A percentile compares a stretch with the other conserved stretches of the same genome.
Conservation (phyloP, 2,888 invertebrate species). For the Eupithecia subumbrata region DNA sequence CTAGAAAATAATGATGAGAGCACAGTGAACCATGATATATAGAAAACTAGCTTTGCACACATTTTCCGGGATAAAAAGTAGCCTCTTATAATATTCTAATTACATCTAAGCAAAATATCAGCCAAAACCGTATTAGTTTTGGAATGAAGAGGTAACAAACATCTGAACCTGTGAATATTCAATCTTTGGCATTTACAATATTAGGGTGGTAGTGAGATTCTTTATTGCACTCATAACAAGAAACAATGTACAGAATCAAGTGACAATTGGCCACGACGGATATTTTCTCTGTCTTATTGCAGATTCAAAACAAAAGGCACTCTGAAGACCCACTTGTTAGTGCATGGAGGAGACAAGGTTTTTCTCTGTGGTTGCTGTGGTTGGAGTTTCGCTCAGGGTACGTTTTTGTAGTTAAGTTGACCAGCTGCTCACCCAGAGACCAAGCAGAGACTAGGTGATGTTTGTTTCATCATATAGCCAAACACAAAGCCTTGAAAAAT, state of each 20-base stretch:
- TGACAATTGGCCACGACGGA: slow-evolving; percentile 6
- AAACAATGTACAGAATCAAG: background rate
- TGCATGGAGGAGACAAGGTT: slow-evolving; percentile 68
- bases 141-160: background rate
- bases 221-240: background rate
- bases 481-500: background rate
- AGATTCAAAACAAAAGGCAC: slow-evolving; percentile 75
- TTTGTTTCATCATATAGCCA: too few species aligned
- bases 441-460: too few species aligned
- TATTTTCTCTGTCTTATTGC: slow-evolving; percentile 42
- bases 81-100: background rate
- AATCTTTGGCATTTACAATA: background rate
- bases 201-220: background rate
- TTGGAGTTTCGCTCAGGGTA: slow-evolving; percentile 72
- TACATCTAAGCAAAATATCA: background rate
- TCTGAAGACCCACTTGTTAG: slow-evolving; percentile 69
- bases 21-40: too few species aligned
- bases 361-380: slow-evolving; percentile 74
- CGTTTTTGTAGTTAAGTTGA: background rate
- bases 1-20: too few species aligned
- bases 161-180: background rate
- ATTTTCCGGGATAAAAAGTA: too few species aligned
- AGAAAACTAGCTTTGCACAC: too few species aligned
- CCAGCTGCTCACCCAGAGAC: background rate
- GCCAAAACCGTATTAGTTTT: background rate